Evolutionary conservation across 2,113 vertebrate genomes (phyloP).

Genomic region (Hipposideros armiger): DNA sequence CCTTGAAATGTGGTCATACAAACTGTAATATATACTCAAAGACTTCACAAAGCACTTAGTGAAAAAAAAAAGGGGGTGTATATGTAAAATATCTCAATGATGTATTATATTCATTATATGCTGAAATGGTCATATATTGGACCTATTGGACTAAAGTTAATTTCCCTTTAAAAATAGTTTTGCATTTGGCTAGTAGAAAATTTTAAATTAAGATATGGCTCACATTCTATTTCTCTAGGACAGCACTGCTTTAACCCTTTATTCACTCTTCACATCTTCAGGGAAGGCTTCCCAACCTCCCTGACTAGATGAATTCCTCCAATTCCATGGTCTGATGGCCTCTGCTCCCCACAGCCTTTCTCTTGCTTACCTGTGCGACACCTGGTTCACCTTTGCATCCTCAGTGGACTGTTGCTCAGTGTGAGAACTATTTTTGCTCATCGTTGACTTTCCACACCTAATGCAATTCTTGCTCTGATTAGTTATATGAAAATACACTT

Average conservation of each 20-base stretch:
- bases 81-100: background rate
- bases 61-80: background rate
- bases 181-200: background rate
- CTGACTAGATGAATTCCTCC: background rate
- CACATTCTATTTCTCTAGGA: background rate
- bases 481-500: background rate
- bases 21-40: background rate
- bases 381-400: background rate
- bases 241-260: too few relatives aligned
- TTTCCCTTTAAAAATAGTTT: background rate
- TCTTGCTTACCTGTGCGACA: accelerated
- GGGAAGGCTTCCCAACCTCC: background rate
- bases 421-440: background rate
- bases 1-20: background rate
- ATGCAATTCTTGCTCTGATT: background rate
- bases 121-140: background rate
- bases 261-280: background rate
- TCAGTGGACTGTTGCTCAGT: background rate
- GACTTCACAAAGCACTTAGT: too few relatives aligned
- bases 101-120: background rate
- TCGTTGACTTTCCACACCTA: background rate
- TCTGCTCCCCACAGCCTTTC: background rate
- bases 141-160: background rate
- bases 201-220: background rate
- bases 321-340: accelerated